Base-by-base conservation (phyloP, 1,140 invertebrate species). In the Danaus melanippus region DNA sequence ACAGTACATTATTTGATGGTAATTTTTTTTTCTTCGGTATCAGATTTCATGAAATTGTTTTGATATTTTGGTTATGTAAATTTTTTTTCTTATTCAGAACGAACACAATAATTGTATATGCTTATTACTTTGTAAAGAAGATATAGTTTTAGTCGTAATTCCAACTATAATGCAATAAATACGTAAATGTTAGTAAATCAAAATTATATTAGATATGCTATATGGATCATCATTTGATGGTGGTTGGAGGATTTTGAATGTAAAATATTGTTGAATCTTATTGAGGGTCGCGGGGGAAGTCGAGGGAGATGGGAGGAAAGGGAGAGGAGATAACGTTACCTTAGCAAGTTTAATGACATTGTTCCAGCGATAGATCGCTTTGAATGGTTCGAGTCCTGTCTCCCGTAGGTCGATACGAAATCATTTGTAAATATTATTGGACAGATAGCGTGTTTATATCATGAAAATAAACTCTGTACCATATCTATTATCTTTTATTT, bases 381-480 rank as follows among this genome's bases (percentile, higher is more conserved):
- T 32, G 21, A 32, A 32, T 15, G 15, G 15, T 15, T 32, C 21
- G 21, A 32, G 2, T 32, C 21, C 21, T 46, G 45, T 46, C 45
- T 15, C 32, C 45, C 46, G 57, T 59, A 56, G 52, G 60, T 53
- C 44, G 32, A 64, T 51, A 52, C 44, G 50, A 60, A 55, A 53
- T 60, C 46, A 58, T 46, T 74, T 68, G 69, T 68, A 70, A 71
- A 73, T 73, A 71, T 53, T 62, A 65, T 53, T 63, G 58, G 62
- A 69, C 64, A 70, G 60, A 73, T 63, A 67, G 76, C 74, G 71
- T 82, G 80, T 81, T 79, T 78, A 79, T 80, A 79, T 74, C 71
- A 76, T 73, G 66, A 73, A 75, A 85, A 80, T 83, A 85, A 85
- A 85, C 67, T 75, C 78, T 83, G 71, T 85, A 84, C 71, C 72